phyloP scores from a whole-genome alignment of 2,888 invertebrate species.

The Dryadula phaetusa region DNA sequence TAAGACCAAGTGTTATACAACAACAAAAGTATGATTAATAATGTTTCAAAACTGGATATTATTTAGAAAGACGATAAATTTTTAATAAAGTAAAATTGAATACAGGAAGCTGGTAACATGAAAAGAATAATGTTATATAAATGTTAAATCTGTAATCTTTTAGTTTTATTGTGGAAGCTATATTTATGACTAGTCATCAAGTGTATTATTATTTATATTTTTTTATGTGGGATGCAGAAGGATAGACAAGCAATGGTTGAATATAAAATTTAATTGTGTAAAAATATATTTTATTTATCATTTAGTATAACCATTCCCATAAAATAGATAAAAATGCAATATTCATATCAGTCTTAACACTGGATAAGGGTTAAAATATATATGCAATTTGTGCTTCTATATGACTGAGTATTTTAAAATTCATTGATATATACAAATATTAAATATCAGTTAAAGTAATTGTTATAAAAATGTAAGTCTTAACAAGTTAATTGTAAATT shows the following conservation, averaged over 20 bases:
- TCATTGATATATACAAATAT: slow-evolving; percentile 1
- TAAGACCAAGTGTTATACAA: too few relatives aligned
- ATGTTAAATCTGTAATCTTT: too few relatives aligned
- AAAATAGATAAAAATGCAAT: slow-evolving; percentile 19
- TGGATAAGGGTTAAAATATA: slow-evolving; percentile 9
- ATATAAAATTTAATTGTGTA: slow-evolving; percentile 6
- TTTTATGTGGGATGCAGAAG: too few relatives aligned
- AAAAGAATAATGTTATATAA: too few relatives aligned
- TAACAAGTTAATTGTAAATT: slow-evolving; percentile 18
- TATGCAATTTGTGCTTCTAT: slow-evolving; percentile 11
- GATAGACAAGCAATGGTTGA: background rate
- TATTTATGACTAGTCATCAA: background rate
- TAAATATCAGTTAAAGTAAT: background rate
- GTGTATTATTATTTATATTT: background rate
- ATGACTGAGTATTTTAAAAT: slow-evolving; percentile 27
- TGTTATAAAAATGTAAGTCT: slow-evolving; percentile 2
- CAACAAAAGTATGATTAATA: too few relatives aligned
- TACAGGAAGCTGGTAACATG: too few relatives aligned
- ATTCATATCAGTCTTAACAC: slow-evolving; percentile 30
- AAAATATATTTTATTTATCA: slow-evolving; percentile 25
- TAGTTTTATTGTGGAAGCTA: too few relatives aligned
- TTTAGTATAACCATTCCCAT: slow-evolving; percentile 26
- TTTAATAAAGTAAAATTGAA: too few relatives aligned
- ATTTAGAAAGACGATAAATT: too few relatives aligned
- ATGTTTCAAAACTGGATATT: too few relatives aligned